A percentile compares a stretch with the other conserved stretches of the same genome.
Conservation (phyloP, 2,888 invertebrate genomes). For the Chelonus formosanus region DNA sequence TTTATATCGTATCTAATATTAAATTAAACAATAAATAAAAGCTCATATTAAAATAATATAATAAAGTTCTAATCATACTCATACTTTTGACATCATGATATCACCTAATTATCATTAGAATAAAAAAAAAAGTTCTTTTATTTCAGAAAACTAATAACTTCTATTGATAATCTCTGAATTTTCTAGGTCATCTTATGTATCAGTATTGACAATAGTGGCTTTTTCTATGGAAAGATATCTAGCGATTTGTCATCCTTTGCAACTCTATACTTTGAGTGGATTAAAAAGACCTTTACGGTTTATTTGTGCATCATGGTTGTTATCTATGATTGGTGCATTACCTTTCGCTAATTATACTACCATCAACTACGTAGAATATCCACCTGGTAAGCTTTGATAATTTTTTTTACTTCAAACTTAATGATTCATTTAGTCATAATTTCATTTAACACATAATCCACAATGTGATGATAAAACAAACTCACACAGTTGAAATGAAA, state of each 20-base stretch:
- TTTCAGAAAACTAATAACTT: too few relatives aligned
- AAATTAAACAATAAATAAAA: too few relatives aligned
- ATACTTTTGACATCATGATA: too few relatives aligned
- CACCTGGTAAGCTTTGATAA: constrained; percentile 67
- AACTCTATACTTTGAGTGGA: constrained; percentile 83
- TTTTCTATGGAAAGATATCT: constrained; percentile 90
- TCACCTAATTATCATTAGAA: not conserved
- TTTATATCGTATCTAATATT: too few relatives aligned
- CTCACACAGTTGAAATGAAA: too few relatives aligned
- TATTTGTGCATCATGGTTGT: constrained; percentile 78
- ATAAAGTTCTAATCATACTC: too few relatives aligned
- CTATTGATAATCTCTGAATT: constrained; percentile 1
- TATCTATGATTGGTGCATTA: constrained; percentile 77
- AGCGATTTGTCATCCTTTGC: constrained; percentile 89
- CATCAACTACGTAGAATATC: constrained; percentile 78
- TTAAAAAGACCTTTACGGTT: constrained; percentile 81
- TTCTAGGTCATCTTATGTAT: constrained; percentile 85
- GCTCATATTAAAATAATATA: too few relatives aligned
- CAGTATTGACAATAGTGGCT: constrained; percentile 88
- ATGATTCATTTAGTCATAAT: not conserved
- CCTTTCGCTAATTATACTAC: constrained; percentile 80
- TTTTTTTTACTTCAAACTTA: not conserved
- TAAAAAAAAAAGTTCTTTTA: not conserved
- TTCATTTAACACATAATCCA: not conserved
- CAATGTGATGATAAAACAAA: not conserved